A percentile compares a stretch with the other conserved stretches of the same genome.
Evolutionary conservation across 2,888 invertebrate species (phyloP).

Genomic region (Poecilobothrus nobilitatus): DNA sequence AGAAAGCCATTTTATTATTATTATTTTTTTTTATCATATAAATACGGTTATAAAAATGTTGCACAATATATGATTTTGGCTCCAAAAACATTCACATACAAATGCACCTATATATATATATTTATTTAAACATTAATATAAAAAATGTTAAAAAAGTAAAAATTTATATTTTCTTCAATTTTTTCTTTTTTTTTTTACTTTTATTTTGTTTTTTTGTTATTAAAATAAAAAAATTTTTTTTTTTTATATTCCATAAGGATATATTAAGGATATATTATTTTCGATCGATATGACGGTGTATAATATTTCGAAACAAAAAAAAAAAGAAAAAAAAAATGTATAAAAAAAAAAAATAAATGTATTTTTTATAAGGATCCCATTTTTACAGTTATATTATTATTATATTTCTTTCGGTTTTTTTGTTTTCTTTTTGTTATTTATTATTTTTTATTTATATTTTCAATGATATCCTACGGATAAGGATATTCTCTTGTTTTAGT

Average conservation of each 20-base stretch:
- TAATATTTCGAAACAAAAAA: not conserved
- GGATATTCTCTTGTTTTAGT: not conserved
- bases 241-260: constrained; percentile 9
- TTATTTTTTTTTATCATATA: not conserved
- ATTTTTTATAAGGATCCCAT: constrained; percentile 1
- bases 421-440: not conserved
- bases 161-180: not conserved
- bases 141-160: not conserved
- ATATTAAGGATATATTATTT: not conserved
- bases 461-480: not conserved
- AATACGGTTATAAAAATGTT: constrained; percentile 4
- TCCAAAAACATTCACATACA: not conserved
- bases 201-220: not conserved
- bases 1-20: too few relatives aligned
- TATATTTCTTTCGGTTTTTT: not conserved
- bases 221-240: not conserved
- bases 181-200: not conserved
- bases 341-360: not conserved
- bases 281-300: constrained; percentile 11
- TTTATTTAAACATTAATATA: not conserved
- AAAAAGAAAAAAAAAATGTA: not conserved
- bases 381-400: constrained; percentile 6
- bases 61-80: constrained; percentile 6
- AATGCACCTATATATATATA: not conserved
- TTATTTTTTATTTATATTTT: not conserved